Base-by-base conservation (phyloP, 2,888 invertebrate species). In the Oithona nana region DNA sequence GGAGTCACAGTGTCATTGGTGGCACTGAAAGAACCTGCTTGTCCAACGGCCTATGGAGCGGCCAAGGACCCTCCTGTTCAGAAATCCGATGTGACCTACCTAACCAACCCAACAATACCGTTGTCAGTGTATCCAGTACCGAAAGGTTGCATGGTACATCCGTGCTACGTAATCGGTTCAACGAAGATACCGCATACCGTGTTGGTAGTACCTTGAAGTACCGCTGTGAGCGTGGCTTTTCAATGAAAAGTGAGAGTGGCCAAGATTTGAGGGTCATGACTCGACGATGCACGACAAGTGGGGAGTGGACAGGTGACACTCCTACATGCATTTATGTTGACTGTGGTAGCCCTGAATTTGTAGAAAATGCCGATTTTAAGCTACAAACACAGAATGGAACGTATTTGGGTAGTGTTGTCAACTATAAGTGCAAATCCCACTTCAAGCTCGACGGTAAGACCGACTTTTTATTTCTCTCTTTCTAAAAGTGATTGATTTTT, bases 241-340 rank as follows among this genome's bases (percentile, higher is more conserved):
- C 87, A 73, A 83, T 89, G 57, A 75, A 86, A 1, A 90, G 89
- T 0, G 86, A 86, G 70, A 8, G 28, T 16, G 63, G 59, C 28
- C 26, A 39, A 28, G 58, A 55, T 26, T 54, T 31, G 24, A 28
- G 64, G 20, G 64, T 62, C 26, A 63, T 61, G 13, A 52, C 57
- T 52, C 84, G 86, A 61, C 87, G 85, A 0, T 89, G 89, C 71
- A 86, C 86, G 69, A 88, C 88, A 67, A 84, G 80, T 68, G 89
- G 88, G 1, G 79, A 80, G 65, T 89, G 88, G 88, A 87, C 86
- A 69, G 88, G 88, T 1, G 78, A 80, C 64, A 83, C 86, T 30
- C 88, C 88, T 0, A 81, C 81, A 67, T 89, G 89, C 72, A 81
- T 85, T 70, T 89, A 88, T 50, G 88, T 92, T 52, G 89, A 92